These are phyloP conservation scores for Tenualosa ilisha DNA, from an alignment of 2,797 vertebrate species.

Conservation along the genomic window DNA sequence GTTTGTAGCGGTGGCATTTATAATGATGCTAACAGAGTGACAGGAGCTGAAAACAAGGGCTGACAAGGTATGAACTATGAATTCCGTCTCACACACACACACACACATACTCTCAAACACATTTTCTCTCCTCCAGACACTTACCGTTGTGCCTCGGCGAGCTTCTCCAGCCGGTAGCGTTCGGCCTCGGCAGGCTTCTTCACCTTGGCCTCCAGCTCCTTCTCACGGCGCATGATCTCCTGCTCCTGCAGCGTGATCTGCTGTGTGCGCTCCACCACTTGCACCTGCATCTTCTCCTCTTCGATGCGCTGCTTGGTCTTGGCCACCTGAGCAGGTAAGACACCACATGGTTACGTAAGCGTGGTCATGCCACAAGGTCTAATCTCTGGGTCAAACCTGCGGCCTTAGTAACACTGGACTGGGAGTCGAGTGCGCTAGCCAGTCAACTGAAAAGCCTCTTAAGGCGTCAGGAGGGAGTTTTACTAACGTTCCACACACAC, in stretches of 20 bases:
- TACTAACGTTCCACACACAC: no score
- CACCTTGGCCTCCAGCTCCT: slow-evolving; percentile 86
- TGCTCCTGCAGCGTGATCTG: slow-evolving; percentile 89
- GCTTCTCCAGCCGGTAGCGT: slow-evolving; percentile 81
- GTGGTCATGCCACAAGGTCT: no score
- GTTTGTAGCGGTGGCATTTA: no score
- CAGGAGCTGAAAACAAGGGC: not conserved
- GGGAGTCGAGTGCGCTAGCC: no score
- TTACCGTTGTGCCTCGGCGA: slow-evolving; percentile 86
- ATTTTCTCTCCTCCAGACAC: slow-evolving; percentile 26
- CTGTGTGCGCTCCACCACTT: slow-evolving; percentile 87
- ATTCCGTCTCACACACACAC: not conserved
- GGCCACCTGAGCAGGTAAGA: slow-evolving; percentile 74
- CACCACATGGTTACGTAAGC: not conserved
- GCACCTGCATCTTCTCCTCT: slow-evolving; percentile 88
- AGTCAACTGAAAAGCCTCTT: no score
- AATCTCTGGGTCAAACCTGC: no score
- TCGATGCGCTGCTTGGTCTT: slow-evolving; percentile 91
- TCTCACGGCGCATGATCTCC: slow-evolving; percentile 85
- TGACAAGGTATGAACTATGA: no score
- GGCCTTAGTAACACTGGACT: no score
- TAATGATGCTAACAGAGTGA: no score
- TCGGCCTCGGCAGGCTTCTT: slow-evolving; percentile 88
- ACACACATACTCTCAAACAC: not conserved
- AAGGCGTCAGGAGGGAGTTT: no score